Percentiles rank a stretch among this genome's conserved stretches.
Evolutionary conservation across 1,140 invertebrate genomes (phyloP).

Genomic region (Zaprionus camerounensis): DNA sequence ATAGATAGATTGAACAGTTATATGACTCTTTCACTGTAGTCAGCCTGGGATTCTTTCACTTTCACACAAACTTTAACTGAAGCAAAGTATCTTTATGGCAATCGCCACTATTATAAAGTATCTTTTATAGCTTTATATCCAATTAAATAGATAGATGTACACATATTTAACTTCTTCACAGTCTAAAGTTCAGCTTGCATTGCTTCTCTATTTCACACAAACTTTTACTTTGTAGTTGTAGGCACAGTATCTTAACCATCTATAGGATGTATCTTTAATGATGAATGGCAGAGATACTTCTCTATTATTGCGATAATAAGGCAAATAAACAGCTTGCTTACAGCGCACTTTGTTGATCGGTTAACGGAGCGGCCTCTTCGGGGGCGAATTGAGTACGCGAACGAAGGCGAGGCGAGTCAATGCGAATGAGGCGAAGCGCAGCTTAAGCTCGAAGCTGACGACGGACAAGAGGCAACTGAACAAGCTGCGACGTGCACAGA

Average conservation of each 20-base stretch:
- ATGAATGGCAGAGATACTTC: neutral
- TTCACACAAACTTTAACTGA: too few species aligned
- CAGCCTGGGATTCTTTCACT: too few species aligned
- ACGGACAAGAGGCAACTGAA: slow-evolving; percentile 29
- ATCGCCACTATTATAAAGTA: too few species aligned
- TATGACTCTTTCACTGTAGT: too few species aligned
- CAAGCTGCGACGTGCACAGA: neutral
- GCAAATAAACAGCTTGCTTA: neutral
- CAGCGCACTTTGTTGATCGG: neutral
- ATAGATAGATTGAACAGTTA: too few species aligned
- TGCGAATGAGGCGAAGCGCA: neutral
- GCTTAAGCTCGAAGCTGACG: slow-evolving; percentile 23
- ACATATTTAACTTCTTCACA: neutral
- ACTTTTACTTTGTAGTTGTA: neutral
- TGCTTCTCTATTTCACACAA: too few species aligned
- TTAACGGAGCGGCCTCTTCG: neutral
- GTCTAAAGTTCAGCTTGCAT: slow-evolving; percentile 7
- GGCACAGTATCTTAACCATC: neutral
- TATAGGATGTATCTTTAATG: neutral
- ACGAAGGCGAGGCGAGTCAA: neutral
- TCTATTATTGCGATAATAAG: neutral
- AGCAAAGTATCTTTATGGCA: too few species aligned
- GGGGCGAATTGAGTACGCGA: neutral
- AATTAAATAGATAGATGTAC: too few species aligned
- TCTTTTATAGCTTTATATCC: too few species aligned